Evolutionary conservation across 2,113 vertebrate species (phyloP).

Genomic region (Halichoerus grypus): DNA sequence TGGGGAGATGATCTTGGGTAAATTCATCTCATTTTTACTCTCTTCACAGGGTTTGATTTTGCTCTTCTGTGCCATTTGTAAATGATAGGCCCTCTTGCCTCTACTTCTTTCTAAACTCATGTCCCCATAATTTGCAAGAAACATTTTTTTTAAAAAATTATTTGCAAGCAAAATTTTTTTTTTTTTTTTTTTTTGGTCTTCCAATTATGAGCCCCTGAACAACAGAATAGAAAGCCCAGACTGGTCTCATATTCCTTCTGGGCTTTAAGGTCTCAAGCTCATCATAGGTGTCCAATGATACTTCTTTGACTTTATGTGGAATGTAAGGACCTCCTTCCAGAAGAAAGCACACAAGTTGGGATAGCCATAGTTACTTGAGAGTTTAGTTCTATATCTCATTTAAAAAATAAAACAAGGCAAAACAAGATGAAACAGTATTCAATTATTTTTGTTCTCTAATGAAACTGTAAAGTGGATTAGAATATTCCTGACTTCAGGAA

Average conservation of each 20-base stretch:
- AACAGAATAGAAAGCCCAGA: background rate
- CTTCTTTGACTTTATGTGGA: background rate
- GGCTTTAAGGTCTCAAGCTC: background rate
- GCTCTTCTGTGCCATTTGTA: background rate
- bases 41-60: background rate
- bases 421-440: background rate
- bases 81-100: background rate
- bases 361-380: background rate
- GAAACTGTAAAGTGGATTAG: background rate
- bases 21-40: background rate
- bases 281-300: background rate
- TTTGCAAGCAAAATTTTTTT: background rate
- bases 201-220: background rate
- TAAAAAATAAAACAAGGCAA: background rate
- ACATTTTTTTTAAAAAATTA: background rate
- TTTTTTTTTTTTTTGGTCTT: background rate
- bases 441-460: background rate
- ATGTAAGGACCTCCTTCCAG: background rate
- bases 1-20: background rate
- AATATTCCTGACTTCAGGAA: background rate
- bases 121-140: background rate
- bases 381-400: background rate
- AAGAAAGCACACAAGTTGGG: background rate
- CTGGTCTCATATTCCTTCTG: background rate
- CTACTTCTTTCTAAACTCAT: background rate